Evolutionary conservation across 1,140 invertebrate species (phyloP).

Genomic region (Aplysia californica): DNA sequence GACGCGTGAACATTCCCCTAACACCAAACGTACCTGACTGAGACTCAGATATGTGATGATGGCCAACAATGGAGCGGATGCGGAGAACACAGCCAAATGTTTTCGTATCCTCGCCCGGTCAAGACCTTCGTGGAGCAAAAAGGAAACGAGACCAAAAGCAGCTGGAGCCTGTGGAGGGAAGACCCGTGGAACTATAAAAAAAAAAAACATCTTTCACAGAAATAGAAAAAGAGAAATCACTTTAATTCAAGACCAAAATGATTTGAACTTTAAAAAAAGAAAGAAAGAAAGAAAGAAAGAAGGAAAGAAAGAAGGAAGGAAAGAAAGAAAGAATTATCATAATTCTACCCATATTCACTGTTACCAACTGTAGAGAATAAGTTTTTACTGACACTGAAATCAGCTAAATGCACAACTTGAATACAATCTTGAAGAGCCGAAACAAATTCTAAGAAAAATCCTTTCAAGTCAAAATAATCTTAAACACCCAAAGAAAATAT

Average conservation of each 20-base stretch:
- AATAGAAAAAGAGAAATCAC: neutral
- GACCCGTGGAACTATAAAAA: neutral
- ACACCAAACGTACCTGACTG: conserved; percentile 86
- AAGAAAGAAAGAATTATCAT: neutral
- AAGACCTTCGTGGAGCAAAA: conserved; percentile 93
- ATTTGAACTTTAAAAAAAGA: neutral
- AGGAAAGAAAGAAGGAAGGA: too few species aligned
- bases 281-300: too few species aligned
- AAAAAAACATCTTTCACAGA: neutral
- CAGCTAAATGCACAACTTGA: too few species aligned
- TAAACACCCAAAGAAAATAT: too few species aligned
- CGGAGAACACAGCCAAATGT: conserved; percentile 94
- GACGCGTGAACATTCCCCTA: too few species aligned
- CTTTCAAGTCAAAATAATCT: too few species aligned
- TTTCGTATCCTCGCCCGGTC: conserved; percentile 87
- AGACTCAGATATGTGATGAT: conserved; percentile 94
- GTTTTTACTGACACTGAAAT: too few species aligned
- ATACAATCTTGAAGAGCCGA: too few species aligned
- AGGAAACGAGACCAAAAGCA: conserved; percentile 96
- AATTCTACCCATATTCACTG: too few species aligned
- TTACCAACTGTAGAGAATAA: too few species aligned
- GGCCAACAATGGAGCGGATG: conserved; percentile 90
- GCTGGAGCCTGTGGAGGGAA: neutral
- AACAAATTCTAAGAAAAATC: too few species aligned
- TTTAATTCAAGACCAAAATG: neutral